Evolutionary conservation across 2,797 vertebrate genomes (phyloP).

Genomic region (Melanotaenia boesemani): DNA sequence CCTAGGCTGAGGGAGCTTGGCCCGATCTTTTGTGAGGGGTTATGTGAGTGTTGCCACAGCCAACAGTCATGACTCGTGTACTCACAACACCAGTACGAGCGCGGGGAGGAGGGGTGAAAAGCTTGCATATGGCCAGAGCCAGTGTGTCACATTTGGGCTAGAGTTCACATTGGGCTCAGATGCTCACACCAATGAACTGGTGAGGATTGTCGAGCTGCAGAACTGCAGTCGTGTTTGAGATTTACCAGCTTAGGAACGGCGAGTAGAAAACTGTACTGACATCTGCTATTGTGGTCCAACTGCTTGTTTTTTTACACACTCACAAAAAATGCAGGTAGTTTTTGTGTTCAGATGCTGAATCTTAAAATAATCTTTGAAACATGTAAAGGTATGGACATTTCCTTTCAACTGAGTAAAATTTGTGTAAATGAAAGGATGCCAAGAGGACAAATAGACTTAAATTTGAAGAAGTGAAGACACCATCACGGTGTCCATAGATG

Average conservation of each 20-base stretch:
- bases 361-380: too few relatives aligned
- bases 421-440: neutral
- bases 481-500: neutral
- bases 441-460: neutral
- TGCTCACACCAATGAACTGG: slow-evolving; percentile 64
- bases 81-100: slow-evolving; percentile 64
- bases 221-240: slow-evolving; percentile 43
- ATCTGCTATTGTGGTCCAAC: slow-evolving; percentile 16
- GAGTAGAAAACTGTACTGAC: slow-evolving; percentile 31
- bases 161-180: slow-evolving; percentile 68
- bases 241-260: slow-evolving; percentile 55
- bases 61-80: slow-evolving; percentile 69
- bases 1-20: slow-evolving; percentile 65
- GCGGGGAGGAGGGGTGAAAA: slow-evolving; percentile 63
- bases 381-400: neutral
- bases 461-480: neutral
- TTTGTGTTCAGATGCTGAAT: too few relatives aligned
- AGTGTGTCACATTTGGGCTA: slow-evolving; percentile 68
- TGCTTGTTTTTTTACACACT: neutral
- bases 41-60: slow-evolving; percentile 65
- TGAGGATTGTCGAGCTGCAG: slow-evolving; percentile 47
- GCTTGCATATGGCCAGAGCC: slow-evolving; percentile 74
- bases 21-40: slow-evolving; percentile 65
- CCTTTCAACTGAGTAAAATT: too few relatives aligned
- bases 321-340: too few relatives aligned